Percentiles rank a stretch among this genome's conserved stretches.
Evolutionary conservation across 2,113 vertebrate genomes (phyloP).

Genomic region (Ceyx cyanopectus): DNA sequence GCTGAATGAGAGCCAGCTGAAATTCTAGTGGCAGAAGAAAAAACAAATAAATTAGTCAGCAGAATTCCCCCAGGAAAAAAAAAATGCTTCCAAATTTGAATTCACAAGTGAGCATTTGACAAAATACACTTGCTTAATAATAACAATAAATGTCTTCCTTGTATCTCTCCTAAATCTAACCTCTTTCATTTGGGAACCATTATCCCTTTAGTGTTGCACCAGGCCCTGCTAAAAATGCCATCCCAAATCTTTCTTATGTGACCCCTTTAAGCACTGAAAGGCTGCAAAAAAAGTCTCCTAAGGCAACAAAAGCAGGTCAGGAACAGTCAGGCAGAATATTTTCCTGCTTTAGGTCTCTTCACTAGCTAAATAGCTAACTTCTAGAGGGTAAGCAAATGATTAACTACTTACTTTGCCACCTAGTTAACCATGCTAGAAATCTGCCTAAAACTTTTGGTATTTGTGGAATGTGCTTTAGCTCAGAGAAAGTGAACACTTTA

Average conservation of each 20-base stretch:
- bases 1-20: slow-evolving; percentile 90
- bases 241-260: neutral
- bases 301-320: rapidly evolving
- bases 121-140: neutral
- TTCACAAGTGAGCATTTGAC: neutral
- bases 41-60: neutral
- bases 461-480: neutral
- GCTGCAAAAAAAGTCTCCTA: neutral
- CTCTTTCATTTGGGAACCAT: neutral
- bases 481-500: neutral
- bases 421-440: neutral
- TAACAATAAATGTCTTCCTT: neutral
- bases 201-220: neutral
- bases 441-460: neutral
- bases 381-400: neutral
- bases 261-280: neutral
- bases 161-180: neutral
- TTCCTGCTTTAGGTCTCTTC: neutral
- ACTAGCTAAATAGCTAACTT: neutral
- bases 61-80: neutral
- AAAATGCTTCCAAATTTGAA: neutral
- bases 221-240: neutral
- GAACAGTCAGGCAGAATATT: neutral
- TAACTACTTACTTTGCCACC: neutral
- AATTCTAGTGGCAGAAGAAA: slow-evolving; percentile 81